These are phyloP conservation scores for Neodiprion lecontei DNA, from an alignment of 1,140 invertebrate species.

Conservation along the genomic window DNA sequence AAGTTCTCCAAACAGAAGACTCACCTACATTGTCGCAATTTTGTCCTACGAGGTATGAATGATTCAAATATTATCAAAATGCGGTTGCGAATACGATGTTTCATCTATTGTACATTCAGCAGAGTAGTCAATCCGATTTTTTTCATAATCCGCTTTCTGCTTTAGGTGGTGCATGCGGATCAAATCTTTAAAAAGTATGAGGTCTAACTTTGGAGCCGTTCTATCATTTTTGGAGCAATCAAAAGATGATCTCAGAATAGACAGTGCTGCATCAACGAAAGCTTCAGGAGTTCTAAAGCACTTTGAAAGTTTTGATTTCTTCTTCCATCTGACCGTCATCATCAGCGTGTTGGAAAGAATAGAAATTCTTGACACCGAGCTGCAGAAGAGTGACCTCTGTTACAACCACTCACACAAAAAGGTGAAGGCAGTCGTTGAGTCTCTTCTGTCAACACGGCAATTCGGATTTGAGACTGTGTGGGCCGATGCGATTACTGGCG, in stretches of 20 bases:
- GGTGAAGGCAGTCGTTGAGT: slow-evolving; percentile 24
- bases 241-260: slow-evolving; percentile 11
- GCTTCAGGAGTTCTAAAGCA: slow-evolving; percentile 24
- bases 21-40: slow-evolving; percentile 4
- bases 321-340: slow-evolving; percentile 24
- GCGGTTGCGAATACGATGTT: neutral
- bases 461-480: slow-evolving; percentile 27
- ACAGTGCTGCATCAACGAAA: slow-evolving; percentile 27
- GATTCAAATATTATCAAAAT: neutral
- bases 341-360: slow-evolving; percentile 26
- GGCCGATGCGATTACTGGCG: slow-evolving; percentile 11
- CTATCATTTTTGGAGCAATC: slow-evolving; percentile 23
- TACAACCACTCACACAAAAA: slow-evolving; percentile 27
- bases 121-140: neutral
- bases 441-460: slow-evolving; percentile 23
- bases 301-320: slow-evolving; percentile 24
- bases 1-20: slow-evolving; percentile 20
- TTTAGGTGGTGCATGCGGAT: slow-evolving; percentile 29
- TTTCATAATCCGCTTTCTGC: slow-evolving; percentile 12
- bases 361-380: slow-evolving; percentile 29
- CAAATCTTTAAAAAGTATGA: slow-evolving; percentile 25
- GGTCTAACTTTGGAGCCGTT: slow-evolving; percentile 19
- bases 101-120: neutral
- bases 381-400: slow-evolving; percentile 25
- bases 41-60: neutral